Base-by-base conservation (phyloP, 1,140 invertebrate species). In the Orchestia grillus region DNA sequence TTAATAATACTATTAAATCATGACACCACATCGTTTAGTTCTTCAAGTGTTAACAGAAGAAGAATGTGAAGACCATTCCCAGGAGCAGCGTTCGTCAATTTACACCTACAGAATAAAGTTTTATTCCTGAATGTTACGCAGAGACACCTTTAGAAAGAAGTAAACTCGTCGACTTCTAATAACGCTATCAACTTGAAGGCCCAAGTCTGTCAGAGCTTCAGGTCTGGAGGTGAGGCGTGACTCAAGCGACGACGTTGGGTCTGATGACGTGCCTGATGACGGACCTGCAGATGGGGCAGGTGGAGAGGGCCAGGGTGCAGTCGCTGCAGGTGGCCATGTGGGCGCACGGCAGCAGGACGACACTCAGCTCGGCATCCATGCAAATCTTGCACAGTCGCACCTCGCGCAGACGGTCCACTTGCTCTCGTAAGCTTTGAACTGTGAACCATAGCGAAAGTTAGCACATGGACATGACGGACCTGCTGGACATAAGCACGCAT, bases 311-410 rank as follows among this genome's bases (percentile, higher is more conserved):
- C 23, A 97, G 97, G 16, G 98, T 97, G 97, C 98, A 98, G 19
- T 97, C 96, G 23, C 96, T 96, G 97, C 98, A 98, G 95, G 97
- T 97, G 42, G 97, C 97, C 43, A 98, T 97, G 97, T 98, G 98
- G 23, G 98, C 97, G 97, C 98, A 98, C 0, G 98, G 98, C 47
- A 98, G 97, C 96, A 98, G 98, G 0, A 98, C 97, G 42, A 98
- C 97, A 96, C 97, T 97, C 44, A 98, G 97, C 96, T 97, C 97
- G 43, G 97, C 97, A 96, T 98, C 97, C 97, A 98, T 97, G 97
- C 98, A 98, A 42, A 98, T 97, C 96, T 98, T 98, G 97, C 98
- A 98, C 45, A 98, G 97, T 95, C 98, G 98, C n/a, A 98, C 98
- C 97, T 99, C 99, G 97, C 98, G 98, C 47, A 99, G 97, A 97